These are phyloP conservation scores for Sarcophaga subvicina DNA, from an alignment of 2,888 invertebrate genomes.

Conservation along the genomic window DNA sequence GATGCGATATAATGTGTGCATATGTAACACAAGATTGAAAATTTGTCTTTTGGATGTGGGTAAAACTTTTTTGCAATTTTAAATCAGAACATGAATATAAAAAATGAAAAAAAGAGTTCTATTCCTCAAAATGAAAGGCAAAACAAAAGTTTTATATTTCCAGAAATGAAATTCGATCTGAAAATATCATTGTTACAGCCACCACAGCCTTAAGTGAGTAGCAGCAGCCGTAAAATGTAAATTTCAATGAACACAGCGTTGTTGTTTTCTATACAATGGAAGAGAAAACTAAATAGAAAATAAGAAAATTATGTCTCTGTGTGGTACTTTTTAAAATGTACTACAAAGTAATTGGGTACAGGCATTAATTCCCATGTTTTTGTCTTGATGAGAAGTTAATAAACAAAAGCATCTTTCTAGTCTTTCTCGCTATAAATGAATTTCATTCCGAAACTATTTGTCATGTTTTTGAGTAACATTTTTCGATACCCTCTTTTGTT, in stretches of 20 bases:
- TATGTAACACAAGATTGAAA: background rate
- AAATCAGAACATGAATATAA: background rate
- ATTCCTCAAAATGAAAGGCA: background rate
- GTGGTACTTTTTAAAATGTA: too few species aligned
- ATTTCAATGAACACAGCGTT: background rate
- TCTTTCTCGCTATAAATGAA: too few species aligned
- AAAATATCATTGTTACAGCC: background rate
- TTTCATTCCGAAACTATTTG: too few species aligned
- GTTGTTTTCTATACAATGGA: background rate
- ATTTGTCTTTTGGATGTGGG: background rate
- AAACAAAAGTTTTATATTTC: slow-evolving; percentile 42
- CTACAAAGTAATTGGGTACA: too few species aligned
- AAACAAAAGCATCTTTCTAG: too few species aligned
- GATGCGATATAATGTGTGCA: background rate
- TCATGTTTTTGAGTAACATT: too few species aligned
- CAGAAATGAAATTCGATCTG: slow-evolving; percentile 38
- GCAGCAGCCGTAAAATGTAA: background rate
- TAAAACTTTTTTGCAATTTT: background rate
- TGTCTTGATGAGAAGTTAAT: too few species aligned
- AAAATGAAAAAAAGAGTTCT: slow-evolving; percentile 4
- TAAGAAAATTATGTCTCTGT: too few species aligned
- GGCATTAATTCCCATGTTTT: too few species aligned
- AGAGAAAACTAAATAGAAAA: too few species aligned
- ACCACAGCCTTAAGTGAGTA: slow-evolving; percentile 31
- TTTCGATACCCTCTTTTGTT: too few species aligned